Conservation (phyloP, 2,888 invertebrate species). For the Magallana nippona region DNA sequence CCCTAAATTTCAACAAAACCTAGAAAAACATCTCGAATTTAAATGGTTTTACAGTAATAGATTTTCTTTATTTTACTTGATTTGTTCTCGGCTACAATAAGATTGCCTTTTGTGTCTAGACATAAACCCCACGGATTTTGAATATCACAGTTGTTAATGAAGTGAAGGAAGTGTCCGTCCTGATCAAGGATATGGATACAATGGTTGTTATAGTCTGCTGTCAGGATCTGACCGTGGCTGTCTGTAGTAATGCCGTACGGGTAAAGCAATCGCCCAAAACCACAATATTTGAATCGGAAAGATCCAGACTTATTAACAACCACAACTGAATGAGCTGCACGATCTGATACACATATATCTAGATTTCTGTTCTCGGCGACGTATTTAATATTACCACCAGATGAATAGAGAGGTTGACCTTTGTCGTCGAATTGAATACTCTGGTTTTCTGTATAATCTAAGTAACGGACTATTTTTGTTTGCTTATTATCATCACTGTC, state of each 20-base stretch:
- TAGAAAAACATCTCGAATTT: too few relatives aligned
- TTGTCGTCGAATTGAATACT: background rate
- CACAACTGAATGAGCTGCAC: background rate
- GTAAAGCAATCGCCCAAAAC: background rate
- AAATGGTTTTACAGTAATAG: background rate
- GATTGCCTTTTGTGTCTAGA: background rate
- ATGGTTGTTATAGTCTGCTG: background rate
- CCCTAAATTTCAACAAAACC: too few relatives aligned
- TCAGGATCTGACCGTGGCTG: background rate
- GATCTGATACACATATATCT: background rate
- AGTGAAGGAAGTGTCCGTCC: background rate
- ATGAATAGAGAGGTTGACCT: background rate
- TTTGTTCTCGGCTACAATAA: background rate
- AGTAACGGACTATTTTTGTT: background rate
- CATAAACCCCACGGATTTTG: background rate
- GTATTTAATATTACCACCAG: background rate
- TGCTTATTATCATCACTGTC: background rate
- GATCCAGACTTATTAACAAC: background rate
- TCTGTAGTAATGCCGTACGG: background rate
- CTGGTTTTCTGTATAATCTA: background rate
- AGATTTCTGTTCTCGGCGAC: background rate
- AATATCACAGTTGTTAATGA: background rate
- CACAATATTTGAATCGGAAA: background rate
- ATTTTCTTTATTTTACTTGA: background rate
- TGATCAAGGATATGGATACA: background rate